These are phyloP conservation scores for Drosophila leonis DNA, from an alignment of 2,888 invertebrate species.

Conservation along the genomic window DNA sequence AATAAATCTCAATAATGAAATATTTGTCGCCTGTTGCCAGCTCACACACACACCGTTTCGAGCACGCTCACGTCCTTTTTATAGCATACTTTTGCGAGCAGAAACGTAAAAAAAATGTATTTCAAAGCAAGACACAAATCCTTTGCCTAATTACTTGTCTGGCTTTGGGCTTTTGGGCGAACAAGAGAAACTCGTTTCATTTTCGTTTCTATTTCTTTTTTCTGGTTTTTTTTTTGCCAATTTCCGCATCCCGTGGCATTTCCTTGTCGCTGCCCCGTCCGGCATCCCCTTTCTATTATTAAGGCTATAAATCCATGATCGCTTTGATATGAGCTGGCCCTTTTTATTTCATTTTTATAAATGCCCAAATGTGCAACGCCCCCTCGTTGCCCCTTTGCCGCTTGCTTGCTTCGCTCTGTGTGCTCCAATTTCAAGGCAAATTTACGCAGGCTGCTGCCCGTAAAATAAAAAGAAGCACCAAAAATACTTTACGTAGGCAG, in stretches of 20 bases:
- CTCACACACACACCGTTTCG: conserved; percentile 29
- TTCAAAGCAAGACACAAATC: conserved; percentile 68
- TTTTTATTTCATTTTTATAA: conserved; percentile 67
- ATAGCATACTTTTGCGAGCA: conserved; percentile 54
- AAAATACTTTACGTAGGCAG: conserved; percentile 58
- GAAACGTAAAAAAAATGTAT: conserved; percentile 47
- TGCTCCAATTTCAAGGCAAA: conserved; percentile 73
- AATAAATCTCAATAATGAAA: conserved; percentile 18
- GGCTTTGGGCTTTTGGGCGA: conserved; percentile 54
- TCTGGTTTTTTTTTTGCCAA: conserved; percentile 43
- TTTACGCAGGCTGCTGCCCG: conserved; percentile 53
- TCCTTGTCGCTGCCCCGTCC: conserved; percentile 14
- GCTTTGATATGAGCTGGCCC: conserved; percentile 75
- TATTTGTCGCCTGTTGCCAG: conserved; percentile 47
- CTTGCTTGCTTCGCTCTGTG: conserved; percentile 12
- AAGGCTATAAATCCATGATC: conserved; percentile 81
- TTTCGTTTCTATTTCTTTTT: conserved; percentile 13
- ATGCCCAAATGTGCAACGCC: conserved; percentile 63
- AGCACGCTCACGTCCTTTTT: conserved; percentile 60
- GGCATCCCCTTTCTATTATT: conserved; percentile 65
- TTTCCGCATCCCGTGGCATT: conserved; percentile 44
- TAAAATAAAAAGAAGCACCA: conserved; percentile 50
- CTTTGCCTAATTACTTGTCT: conserved; percentile 79
- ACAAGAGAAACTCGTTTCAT: conserved; percentile 39
- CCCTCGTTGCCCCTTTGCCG: conserved; percentile 19